Evolutionary conservation across 2,888 invertebrate species (phyloP).

Genomic region (Anarsia innoxiella): DNA sequence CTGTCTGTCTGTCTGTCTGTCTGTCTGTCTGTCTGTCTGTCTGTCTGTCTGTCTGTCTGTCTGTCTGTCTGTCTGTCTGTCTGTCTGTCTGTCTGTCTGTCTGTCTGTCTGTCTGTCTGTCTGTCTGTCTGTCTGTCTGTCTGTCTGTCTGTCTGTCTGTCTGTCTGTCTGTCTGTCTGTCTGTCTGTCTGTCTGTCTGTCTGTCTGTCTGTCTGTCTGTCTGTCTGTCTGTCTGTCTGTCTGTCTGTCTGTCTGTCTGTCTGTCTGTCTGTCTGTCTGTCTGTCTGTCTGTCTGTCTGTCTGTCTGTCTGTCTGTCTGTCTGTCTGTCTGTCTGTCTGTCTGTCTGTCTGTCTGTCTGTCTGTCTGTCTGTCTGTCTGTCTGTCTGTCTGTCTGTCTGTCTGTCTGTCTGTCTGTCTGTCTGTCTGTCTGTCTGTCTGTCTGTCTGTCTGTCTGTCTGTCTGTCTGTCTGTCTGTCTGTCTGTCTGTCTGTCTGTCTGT

Average conservation of each 20-base stretch:
- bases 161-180: slow-evolving; percentile 2
- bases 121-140: slow-evolving; percentile 2
- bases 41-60: slow-evolving; percentile 2
- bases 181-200: slow-evolving; percentile 4
- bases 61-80: slow-evolving; percentile 2
- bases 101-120: slow-evolving; percentile 2
- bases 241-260: slow-evolving; percentile 5
- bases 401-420: slow-evolving; percentile 1
- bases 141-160: slow-evolving; percentile 2
- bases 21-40: slow-evolving; percentile 2
- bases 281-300: slow-evolving; percentile 4
- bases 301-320: slow-evolving; percentile 4
- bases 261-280: slow-evolving; percentile 3
- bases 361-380: slow-evolving; percentile 1
- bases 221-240: slow-evolving; percentile 3
- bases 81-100: slow-evolving; percentile 2
- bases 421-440: slow-evolving; percentile 1
- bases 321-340: slow-evolving; percentile 1
- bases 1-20: slow-evolving; percentile 2
- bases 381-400: slow-evolving; percentile 1
- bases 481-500: slow-evolving; percentile 3
- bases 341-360: background rate
- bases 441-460: slow-evolving; percentile 1
- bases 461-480: slow-evolving; percentile 1
- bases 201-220: slow-evolving; percentile 4